Percentiles rank a stretch among this genome's conserved stretches.
These are phyloP conservation scores for Cyprinodon tularosa DNA, from an alignment of 2,113 vertebrate genomes.

Conservation along the genomic window DNA sequence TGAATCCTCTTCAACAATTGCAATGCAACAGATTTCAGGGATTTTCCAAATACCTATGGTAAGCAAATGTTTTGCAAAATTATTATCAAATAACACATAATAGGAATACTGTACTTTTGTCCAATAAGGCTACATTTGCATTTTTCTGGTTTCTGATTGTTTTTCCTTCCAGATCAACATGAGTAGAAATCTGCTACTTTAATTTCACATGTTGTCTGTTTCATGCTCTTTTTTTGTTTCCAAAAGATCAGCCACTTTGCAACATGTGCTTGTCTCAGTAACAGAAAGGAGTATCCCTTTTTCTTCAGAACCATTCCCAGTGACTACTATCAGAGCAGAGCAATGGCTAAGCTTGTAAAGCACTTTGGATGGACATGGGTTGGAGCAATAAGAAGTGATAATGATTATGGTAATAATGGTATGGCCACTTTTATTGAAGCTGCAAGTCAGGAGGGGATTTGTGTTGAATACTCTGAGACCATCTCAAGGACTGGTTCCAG, in stretches of 20 bases:
- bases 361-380: constrained; percentile 82
- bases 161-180: not conserved
- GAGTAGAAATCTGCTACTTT: not conserved
- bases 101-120: not conserved
- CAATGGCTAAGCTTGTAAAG: constrained; percentile 31
- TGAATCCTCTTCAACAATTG: constrained; percentile 80
- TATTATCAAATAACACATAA: not conserved
- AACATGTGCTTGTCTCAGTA: constrained; percentile 80
- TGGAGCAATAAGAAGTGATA: constrained; percentile 79
- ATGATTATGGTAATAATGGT: constrained; percentile 81
- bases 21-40: constrained; percentile 72
- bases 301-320: constrained; percentile 84
- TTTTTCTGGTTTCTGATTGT: not conserved
- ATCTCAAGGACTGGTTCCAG: constrained; percentile 71
- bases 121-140: not conserved
- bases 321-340: constrained; percentile 80
- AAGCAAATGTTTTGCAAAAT: constrained; percentile 14
- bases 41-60: constrained; percentile 81
- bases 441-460: constrained; percentile 72
- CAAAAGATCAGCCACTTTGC: constrained; percentile 81
- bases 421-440: constrained; percentile 77
- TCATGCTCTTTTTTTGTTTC: constrained; percentile 3
- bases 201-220: not conserved
- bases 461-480: constrained; percentile 79
- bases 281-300: constrained; percentile 75